phyloP scores from a whole-genome alignment of 2,888 invertebrate species.

The Eledona agricola region DNA sequence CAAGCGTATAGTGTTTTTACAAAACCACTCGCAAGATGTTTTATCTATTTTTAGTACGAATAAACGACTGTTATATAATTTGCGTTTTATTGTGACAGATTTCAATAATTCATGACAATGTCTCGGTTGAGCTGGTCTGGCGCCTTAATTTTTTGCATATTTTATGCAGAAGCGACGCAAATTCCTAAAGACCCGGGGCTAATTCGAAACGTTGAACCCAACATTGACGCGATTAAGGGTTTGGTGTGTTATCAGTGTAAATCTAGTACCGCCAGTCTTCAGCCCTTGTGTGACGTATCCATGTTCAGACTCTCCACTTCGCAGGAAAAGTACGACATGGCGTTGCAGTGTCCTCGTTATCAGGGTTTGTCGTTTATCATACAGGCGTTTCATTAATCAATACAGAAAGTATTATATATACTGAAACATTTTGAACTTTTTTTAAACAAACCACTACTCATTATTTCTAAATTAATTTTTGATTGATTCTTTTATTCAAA shows the following conservation, averaged over 20 bases:
- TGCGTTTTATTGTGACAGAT: constrained; percentile 4
- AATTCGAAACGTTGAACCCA: constrained; percentile 19
- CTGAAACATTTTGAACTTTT: no score
- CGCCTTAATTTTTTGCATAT: background rate
- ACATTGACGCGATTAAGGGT: constrained; percentile 25
- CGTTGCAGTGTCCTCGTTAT: constrained; percentile 42
- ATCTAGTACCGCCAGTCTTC: constrained; percentile 34
- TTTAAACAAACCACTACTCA: no score
- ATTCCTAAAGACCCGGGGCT: constrained; percentile 12
- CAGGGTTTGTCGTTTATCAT: constrained; percentile 13
- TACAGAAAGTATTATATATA: no score
- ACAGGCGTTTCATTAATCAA: no score
- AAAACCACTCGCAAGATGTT: constrained; percentile 9
- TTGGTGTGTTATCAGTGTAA: constrained; percentile 45
- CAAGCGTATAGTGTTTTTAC: constrained; percentile 5
- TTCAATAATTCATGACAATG: constrained; percentile 3
- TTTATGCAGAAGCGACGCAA: background rate
- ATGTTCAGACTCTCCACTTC: constrained; percentile 39
- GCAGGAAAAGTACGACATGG: constrained; percentile 38
- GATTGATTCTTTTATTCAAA: no score
- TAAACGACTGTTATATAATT: constrained; percentile 1
- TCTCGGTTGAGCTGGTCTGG: background rate
- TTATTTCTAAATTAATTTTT: no score
- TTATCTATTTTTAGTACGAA: constrained; percentile 28
- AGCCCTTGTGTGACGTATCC: constrained; percentile 40